A percentile compares a stretch with the other conserved stretches of the same genome.
Evolutionary conservation across 1,140 invertebrate species (phyloP).

Genomic region (Microplitis demolitor): DNA sequence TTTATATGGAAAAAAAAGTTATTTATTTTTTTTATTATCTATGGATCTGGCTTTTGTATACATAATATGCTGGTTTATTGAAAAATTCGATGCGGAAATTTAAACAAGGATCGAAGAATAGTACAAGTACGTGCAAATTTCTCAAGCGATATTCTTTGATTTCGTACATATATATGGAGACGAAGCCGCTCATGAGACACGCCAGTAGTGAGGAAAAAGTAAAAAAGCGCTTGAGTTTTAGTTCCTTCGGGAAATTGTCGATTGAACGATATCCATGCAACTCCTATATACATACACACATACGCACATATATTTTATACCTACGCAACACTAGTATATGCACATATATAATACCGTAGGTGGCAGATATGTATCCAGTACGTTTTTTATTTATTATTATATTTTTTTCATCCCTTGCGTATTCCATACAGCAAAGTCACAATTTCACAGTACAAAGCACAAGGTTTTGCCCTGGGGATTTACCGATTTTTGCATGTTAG

Average conservation of each 20-base stretch:
- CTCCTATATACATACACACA: background rate
- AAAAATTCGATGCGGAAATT: too few species aligned
- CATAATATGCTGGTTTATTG: too few species aligned
- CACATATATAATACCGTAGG: too few species aligned
- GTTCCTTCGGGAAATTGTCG: constrained; percentile 43
- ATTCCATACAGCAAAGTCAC: constrained; percentile 12
- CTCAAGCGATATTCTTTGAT: too few species aligned
- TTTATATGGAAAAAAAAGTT: too few species aligned
- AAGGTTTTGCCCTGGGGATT: background rate
- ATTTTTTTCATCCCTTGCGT: constrained; percentile 7
- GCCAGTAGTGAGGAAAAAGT: background rate
- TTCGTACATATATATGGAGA: background rate
- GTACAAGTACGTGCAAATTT: too few species aligned
- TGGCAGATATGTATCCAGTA: too few species aligned
- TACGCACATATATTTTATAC: background rate
- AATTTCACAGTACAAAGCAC: constrained; percentile 27
- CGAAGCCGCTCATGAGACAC: background rate
- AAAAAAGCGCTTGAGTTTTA: background rate
- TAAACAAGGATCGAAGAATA: too few species aligned
- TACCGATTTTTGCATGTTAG: constrained; percentile 18
- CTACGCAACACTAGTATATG: background rate
- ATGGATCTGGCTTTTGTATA: too few species aligned
- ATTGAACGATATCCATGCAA: constrained; percentile 34
- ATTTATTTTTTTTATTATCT: too few species aligned
- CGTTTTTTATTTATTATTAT: background rate